Conservation (phyloP, 2,888 invertebrate genomes). For the Mesorhabditis sp. region DNA sequence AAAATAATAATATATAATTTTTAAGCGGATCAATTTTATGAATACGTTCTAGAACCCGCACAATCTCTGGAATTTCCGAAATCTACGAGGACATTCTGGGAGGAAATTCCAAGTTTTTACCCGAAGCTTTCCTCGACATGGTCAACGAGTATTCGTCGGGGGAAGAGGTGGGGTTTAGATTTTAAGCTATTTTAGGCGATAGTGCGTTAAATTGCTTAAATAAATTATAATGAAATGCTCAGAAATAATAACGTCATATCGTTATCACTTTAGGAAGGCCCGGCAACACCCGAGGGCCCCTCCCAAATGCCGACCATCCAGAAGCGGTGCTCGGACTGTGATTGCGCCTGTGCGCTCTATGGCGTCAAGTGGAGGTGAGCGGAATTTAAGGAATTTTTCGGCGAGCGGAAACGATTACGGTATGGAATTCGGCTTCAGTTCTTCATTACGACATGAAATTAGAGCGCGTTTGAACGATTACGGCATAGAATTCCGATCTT, state of each 20-base stretch:
- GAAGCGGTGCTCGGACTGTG: slow-evolving; percentile 2
- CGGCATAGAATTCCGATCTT: neutral
- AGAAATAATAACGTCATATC: too few relatives aligned
- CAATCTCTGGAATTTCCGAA: neutral
- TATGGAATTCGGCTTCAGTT: too few relatives aligned
- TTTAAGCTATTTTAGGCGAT: too few relatives aligned
- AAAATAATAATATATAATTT: neutral
- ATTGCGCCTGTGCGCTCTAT: neutral
- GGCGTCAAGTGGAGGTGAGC: neutral
- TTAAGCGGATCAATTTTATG: too few relatives aligned
- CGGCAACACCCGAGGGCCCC: too few relatives aligned
- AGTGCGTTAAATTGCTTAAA: too few relatives aligned
- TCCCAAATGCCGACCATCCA: neutral
- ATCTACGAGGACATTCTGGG: neutral
- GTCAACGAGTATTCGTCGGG: neutral
- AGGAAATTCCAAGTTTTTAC: neutral
- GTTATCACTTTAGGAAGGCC: too few relatives aligned
- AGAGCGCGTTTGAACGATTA: neutral
- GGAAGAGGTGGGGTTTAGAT: neutral
- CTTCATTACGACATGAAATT: too few relatives aligned
- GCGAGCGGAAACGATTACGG: too few relatives aligned
- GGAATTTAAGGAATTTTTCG: too few relatives aligned
- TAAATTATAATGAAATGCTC: too few relatives aligned
- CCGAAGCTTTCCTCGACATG: neutral
- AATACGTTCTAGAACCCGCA: neutral